Conservation (phyloP, 2,113 vertebrate species). For the Tachuris rubrigastra region DNA sequence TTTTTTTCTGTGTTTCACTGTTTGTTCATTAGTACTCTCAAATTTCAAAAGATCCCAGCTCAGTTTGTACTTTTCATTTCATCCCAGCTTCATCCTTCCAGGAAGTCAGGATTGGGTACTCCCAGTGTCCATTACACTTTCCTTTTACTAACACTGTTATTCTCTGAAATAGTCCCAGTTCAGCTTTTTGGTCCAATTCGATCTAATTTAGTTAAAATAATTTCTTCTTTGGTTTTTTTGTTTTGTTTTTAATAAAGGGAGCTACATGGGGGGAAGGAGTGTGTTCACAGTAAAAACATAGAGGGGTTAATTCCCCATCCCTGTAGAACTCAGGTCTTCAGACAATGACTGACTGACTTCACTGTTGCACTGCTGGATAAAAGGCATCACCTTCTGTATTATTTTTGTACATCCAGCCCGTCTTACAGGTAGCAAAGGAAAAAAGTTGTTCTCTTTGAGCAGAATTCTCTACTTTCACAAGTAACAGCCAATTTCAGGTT, state of each 20-base stretch:
- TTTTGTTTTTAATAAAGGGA: not conserved
- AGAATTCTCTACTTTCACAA: not conserved
- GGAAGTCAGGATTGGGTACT: not conserved
- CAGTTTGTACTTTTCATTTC: not conserved
- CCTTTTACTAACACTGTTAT: not conserved
- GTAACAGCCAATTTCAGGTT: not conserved
- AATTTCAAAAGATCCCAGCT: not conserved
- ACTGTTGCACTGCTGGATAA: not conserved
- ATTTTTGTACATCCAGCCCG: not conserved
- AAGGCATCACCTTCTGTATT: not conserved
- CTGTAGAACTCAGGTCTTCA: not conserved
- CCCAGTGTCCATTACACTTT: not conserved
- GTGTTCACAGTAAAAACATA: not conserved
- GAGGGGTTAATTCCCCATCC: not conserved
- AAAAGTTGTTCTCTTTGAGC: not conserved
- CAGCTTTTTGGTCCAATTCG: not conserved
- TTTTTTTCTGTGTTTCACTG: not conserved
- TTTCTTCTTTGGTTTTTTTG: not conserved
- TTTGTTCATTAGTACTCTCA: not conserved
- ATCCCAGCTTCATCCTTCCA: not conserved
- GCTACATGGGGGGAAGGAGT: fast-evolving
- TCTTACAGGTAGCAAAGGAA: not conserved
- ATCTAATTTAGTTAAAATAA: not conserved
- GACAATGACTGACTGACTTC: not conserved
- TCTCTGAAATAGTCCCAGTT: not conserved